Percentiles rank a stretch among this genome's conserved stretches.
These are phyloP conservation scores for Luperina testacea DNA, from an alignment of 2,888 invertebrate genomes.

Conservation along the genomic window DNA sequence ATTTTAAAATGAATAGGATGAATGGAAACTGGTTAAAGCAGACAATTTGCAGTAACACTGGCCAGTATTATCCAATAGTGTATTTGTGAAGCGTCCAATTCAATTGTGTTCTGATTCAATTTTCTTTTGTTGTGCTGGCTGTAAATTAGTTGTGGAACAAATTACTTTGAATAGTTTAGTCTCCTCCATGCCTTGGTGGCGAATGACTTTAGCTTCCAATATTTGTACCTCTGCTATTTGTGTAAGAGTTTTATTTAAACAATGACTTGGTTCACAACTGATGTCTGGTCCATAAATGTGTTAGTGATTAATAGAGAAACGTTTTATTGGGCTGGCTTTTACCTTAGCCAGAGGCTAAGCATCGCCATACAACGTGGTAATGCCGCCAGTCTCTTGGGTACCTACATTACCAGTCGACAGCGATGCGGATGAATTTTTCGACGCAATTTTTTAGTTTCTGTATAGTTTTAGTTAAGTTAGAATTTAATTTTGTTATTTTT, in stretches of 20 bases:
- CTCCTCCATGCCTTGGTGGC: background rate
- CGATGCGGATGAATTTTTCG: no score
- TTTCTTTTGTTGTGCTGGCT: constrained; percentile 14
- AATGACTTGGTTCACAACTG: background rate
- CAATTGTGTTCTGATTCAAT: constrained; percentile 27
- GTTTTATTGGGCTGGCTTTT: no score
- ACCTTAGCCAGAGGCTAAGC: no score
- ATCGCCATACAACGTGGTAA: no score
- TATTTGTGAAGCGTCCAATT: constrained; percentile 19
- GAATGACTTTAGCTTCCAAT: constrained; percentile 4
- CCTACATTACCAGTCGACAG: no score
- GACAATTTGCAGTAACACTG: constrained; percentile 27
- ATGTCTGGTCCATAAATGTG: no score
- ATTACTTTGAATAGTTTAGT: constrained; percentile 27
- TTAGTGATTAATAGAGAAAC: no score
- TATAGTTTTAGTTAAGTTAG: no score
- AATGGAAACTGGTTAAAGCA: constrained; percentile 25
- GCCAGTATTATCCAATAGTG: constrained; percentile 25
- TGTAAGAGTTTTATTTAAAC: background rate
- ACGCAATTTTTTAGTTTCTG: no score
- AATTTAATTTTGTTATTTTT: no score
- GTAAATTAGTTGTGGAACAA: constrained; percentile 35
- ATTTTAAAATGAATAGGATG: constrained; percentile 27
- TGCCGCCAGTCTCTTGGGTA: no score
- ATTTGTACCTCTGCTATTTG: background rate